Evolutionary conservation across 2,113 vertebrate species (phyloP).

Genomic region (Caranx ignobilis): DNA sequence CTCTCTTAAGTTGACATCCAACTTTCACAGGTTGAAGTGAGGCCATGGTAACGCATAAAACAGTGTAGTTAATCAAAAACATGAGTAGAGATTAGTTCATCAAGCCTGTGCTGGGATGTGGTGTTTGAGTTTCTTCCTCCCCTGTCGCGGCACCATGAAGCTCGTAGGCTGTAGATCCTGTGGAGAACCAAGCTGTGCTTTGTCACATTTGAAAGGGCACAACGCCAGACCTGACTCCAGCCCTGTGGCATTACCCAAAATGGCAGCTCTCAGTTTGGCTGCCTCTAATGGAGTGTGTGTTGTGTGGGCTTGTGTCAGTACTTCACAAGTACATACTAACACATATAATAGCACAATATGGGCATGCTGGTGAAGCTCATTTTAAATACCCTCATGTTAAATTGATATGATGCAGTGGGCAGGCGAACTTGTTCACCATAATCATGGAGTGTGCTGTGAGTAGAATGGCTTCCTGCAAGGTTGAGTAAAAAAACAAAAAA

Average conservation of each 20-base stretch:
- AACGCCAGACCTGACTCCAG: conserved; percentile 58
- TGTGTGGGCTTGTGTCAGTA: conserved; percentile 29
- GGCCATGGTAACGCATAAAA: neutral
- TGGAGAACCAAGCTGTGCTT: conserved; percentile 64
- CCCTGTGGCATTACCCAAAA: conserved; percentile 57
- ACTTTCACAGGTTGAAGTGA: neutral
- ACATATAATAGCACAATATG: neutral
- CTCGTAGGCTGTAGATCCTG: conserved; percentile 47
- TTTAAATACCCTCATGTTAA: neutral
- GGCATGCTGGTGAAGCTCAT: neutral
- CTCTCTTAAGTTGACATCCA: neutral
- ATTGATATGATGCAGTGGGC: neutral
- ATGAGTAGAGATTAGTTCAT: neutral
- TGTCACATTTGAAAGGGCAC: conserved; percentile 59
- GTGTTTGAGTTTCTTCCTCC: conserved; percentile 24
- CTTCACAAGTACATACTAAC: neutral
- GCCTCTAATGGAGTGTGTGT: conserved; percentile 37
- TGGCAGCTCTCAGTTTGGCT: conserved; percentile 66
- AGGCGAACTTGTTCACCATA: neutral
- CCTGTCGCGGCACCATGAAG: conserved; percentile 17
- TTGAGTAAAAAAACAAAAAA: no score
- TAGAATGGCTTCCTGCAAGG: no score
- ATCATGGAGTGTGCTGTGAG: neutral
- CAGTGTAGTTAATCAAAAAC: neutral
- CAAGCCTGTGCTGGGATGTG: conserved; percentile 1